Conservation (phyloP, 2,888 invertebrate genomes). For the Dynastes tityus region DNA sequence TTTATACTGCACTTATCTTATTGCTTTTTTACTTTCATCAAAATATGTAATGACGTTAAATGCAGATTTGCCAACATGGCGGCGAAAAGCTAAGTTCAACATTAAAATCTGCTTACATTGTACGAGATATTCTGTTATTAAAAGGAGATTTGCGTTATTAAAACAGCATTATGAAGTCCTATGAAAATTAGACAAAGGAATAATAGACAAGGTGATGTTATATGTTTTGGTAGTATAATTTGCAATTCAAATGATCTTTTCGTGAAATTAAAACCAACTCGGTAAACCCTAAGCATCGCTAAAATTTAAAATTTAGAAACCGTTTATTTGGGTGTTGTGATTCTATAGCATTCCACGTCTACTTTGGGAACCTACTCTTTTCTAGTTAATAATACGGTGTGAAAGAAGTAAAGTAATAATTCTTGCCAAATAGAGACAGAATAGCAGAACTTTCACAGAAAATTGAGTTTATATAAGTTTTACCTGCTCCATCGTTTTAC, state of each 20-base stretch:
- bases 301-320: constrained; percentile 28
- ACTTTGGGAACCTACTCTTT: not conserved
- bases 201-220: constrained; percentile 14
- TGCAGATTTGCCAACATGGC: too few relatives aligned
- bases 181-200: constrained; percentile 38
- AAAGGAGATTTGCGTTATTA: constrained; percentile 27
- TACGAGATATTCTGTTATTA: constrained; percentile 17
- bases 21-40: too few relatives aligned
- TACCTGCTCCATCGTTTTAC: too few relatives aligned
- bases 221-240: constrained; percentile 14
- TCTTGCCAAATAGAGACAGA: too few relatives aligned
- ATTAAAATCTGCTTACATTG: not conserved
- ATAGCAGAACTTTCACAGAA: too few relatives aligned
- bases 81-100: too few relatives aligned
- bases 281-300: not conserved
- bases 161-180: constrained; percentile 2
- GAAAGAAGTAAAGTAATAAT: too few relatives aligned
- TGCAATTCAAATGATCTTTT: constrained; percentile 28
- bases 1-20: too few relatives aligned
- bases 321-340: constrained; percentile 11
- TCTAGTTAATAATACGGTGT: too few relatives aligned
- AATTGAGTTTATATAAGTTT: too few relatives aligned
- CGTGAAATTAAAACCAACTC: constrained; percentile 34
- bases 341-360: not conserved
- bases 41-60: too few relatives aligned